Percentiles rank a stretch among this genome's conserved stretches.
These are phyloP conservation scores for Calephelis virginiensis DNA, from an alignment of 1,140 invertebrate species.

Conservation along the genomic window DNA sequence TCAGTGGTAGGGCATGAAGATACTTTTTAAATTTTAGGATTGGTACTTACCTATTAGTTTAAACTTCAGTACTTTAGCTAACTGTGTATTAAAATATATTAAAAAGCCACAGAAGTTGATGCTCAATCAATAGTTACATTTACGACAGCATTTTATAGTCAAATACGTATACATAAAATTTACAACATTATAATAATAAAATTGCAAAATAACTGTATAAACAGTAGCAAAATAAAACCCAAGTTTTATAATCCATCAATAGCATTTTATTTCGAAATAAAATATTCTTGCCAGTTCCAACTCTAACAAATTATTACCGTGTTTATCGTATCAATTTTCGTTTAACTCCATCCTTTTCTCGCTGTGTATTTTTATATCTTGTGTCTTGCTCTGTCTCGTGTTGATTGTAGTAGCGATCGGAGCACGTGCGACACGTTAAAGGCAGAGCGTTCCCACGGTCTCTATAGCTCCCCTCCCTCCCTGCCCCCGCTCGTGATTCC, in stretches of 20 bases:
- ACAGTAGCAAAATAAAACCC: slow-evolving; percentile 31
- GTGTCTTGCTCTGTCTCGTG: slow-evolving; percentile 47
- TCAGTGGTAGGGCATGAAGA: no score
- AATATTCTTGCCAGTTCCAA: slow-evolving; percentile 35
- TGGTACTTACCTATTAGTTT: no score
- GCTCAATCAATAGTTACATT: no score
- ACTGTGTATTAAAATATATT: no score
- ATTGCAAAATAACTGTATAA: slow-evolving; percentile 49
- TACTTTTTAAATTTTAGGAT: no score
- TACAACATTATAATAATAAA: neutral
- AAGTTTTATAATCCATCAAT: slow-evolving; percentile 5
- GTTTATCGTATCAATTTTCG: slow-evolving; percentile 64
- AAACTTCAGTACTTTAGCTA: no score
- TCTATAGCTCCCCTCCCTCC: slow-evolving; percentile 44
- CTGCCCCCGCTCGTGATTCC: slow-evolving; percentile 61
- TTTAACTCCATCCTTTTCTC: slow-evolving; percentile 45
- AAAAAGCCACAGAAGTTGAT: no score
- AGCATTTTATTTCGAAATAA: slow-evolving; percentile 30
- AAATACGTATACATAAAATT: neutral
- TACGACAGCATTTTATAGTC: no score
- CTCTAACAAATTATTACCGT: slow-evolving; percentile 69
- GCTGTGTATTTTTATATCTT: slow-evolving; percentile 18
- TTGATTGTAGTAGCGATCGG: slow-evolving; percentile 56
- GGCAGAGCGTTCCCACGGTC: slow-evolving; percentile 76
- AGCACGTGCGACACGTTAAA: slow-evolving; percentile 76